Evolutionary conservation across 2,113 vertebrate species (phyloP), one percentile per base, ranked within the genome.

Genomic region (Falco punctatus): DNA sequence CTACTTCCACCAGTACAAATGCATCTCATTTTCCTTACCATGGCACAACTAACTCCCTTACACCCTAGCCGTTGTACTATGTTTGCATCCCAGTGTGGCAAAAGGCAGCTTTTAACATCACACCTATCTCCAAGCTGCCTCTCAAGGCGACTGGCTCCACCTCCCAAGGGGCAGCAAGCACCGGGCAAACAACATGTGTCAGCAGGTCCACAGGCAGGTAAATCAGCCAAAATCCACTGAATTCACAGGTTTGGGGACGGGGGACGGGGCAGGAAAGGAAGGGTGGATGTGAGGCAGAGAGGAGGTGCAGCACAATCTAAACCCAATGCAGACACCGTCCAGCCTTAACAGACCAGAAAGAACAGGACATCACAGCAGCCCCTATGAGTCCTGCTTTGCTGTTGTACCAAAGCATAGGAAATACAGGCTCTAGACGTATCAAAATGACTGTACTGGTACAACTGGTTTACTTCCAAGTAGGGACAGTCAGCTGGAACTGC

Each of bases 41-140:
- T 3, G 9, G 32, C 30, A 88, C 2, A 4, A 69, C 40, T 75
- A 82, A 62, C 10, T 54, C 62, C 26, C 54, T 72, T 49, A 42
- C 55, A 46, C 15, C 15, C 78, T 23, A 26, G 33, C 33, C 6
- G 1, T 15, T 40, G 26, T 16, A 20, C 17, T 61, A 11, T n/a
- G 24, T 58, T 73, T 62, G 30, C 42, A 74, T 4, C 44, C n/a
- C 58, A 48, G 11, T 10, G 26, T 21, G 15, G 57, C 51, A 67
- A 71, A 93, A 77, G 54, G 38, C 24, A 91, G 74, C 58, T 82
- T 89, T 70, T 58, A 77, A 49, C 32, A 44, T 35, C 30, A 18
- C 9, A 1, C 2, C 6, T 11, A 23, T 27, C 61, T 62, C 35
- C 0, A 0, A 33, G 38, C 46, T 82, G 57, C 35, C 49, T 69